Conservation (phyloP, 2,888 invertebrate species). For the Phortica okadai region DNA sequence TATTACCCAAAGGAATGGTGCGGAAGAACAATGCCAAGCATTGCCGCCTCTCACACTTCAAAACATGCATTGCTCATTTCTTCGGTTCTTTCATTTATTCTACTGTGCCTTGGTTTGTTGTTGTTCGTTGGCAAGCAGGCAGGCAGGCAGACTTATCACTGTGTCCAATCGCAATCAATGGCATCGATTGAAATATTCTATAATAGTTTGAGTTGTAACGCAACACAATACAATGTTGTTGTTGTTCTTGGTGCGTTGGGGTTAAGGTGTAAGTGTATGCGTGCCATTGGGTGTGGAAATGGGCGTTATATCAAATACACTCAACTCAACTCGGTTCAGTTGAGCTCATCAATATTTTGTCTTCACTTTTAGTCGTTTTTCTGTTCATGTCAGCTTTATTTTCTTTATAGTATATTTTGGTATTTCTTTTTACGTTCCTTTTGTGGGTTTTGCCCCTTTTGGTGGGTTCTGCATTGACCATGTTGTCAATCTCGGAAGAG, state of each 20-base stretch:
- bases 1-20: neutral
- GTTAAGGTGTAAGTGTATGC: neutral
- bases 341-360: neutral
- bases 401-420: neutral
- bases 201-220: neutral
- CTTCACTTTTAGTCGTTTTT: neutral
- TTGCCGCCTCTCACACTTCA: neutral
- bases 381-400: constrained; percentile 19
- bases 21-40: too few relatives aligned
- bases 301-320: neutral
- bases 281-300: neutral
- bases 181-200: constrained; percentile 36
- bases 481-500: constrained; percentile 24
- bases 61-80: neutral
- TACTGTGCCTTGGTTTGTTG: neutral
- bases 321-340: neutral
- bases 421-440: neutral
- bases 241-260: neutral
- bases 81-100: neutral
- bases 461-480: neutral
- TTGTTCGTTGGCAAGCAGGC: neutral
- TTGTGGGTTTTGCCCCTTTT: neutral
- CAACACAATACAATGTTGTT: too few relatives aligned
- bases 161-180: constrained; percentile 35
- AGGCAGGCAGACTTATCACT: constrained; percentile 25